Evolutionary conservation across 2,797 vertebrate genomes (phyloP), one percentile per base, ranked within the genome.

Genomic region (Scolopax bukidnonensis): DNA sequence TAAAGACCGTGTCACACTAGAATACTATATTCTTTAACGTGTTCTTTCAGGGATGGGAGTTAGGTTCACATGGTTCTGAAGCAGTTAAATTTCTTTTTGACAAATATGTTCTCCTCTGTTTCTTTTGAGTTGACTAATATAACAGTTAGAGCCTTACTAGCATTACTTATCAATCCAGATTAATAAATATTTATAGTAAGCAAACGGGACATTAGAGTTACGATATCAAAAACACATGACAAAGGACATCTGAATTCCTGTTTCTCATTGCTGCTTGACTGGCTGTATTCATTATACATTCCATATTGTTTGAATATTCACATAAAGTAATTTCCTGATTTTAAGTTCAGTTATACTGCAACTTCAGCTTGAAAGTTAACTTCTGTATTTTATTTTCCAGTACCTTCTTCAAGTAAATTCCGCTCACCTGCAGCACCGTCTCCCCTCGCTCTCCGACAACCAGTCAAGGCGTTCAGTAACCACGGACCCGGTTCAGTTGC

Each of bases 361-460:
- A 67, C 27, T 21, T 40, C 63, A 68, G 38, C 81, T 76, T 68
- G 84, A 76, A 68, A 87, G 64, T 89, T 89, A n/a, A 74, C 73
- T 51, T 73, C 79, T 94, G 59, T 80, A 13, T 97, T 96, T 81
- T 89, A 60, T 54, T 92, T 96, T 95, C 23, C 98, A 99, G 99
- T 99, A 96, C 99, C 99, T 59, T 99, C 99, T 96, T 99, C 99
- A 84, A 99, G 99, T 97, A 99, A 99, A 89, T 98, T 99, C 95
- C 98, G 99, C 54, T 98, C 99, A 14, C 99, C 99, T 5, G 98
- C 97, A 59, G 98, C 99, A 9, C 99, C 99, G 0, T 99, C 99
- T 56, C 99, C 99, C 11, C 97, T 99, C 91, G 98, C 99, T 65
- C 98, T 99, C 67, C 98, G 99, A 38, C 99, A 99, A 25, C 99